Evolutionary conservation across 2,888 invertebrate species (phyloP).

Genomic region (Dione juno): DNA sequence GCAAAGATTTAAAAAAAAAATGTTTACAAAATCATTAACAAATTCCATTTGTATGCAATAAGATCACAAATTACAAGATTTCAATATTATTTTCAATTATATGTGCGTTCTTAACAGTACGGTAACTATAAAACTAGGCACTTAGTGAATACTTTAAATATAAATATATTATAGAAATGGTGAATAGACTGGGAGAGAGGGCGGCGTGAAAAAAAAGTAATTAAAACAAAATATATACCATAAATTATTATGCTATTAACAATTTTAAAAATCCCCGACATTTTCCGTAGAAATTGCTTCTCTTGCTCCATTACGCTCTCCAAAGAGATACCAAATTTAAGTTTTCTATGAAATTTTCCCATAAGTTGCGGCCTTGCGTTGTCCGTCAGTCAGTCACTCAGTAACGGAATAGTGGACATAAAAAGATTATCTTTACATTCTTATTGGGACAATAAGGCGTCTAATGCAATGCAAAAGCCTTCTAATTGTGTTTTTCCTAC

Average conservation of each 20-base stretch:
- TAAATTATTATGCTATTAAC: too few relatives aligned
- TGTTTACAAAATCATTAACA: background rate
- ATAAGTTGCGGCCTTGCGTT: too few relatives aligned
- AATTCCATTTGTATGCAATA: too few relatives aligned
- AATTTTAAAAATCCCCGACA: too few relatives aligned
- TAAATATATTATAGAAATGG: background rate
- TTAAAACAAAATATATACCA: too few relatives aligned
- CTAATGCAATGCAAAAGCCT: background rate
- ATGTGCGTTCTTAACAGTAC: constrained; percentile 25
- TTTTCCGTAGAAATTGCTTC: too few relatives aligned
- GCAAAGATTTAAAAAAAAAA: background rate
- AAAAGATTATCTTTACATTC: background rate
- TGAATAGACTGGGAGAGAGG: too few relatives aligned
- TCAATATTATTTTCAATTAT: background rate
- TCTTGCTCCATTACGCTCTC: too few relatives aligned
- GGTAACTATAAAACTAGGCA: constrained; percentile 59
- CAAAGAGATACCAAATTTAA: too few relatives aligned
- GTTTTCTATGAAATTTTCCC: too few relatives aligned
- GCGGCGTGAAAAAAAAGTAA: too few relatives aligned
- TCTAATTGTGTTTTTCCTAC: background rate
- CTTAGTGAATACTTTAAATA: constrained; percentile 56
- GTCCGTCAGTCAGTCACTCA: too few relatives aligned
- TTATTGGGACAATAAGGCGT: background rate
- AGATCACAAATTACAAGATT: background rate
- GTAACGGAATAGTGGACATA: background rate